Evolutionary conservation across 37 sponge, comb jelly and placozoan genomes (phyloP).

Genomic region (Theonella swinhoei): DNA sequence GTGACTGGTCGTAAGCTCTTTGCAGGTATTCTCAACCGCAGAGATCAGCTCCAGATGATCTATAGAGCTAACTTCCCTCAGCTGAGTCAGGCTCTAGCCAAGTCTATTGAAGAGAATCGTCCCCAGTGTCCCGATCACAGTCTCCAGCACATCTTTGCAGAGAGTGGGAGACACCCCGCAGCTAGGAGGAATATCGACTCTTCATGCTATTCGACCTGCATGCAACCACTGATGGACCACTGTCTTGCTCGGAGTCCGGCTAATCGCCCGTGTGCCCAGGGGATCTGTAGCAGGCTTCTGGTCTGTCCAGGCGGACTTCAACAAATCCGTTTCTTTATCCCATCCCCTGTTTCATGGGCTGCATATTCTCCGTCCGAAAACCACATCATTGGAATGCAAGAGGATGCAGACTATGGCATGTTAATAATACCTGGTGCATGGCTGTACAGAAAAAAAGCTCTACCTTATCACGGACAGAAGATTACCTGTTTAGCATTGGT

Average conservation of each 20-base stretch:
- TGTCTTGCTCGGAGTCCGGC: conserved; percentile 22
- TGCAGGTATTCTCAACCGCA: conserved; percentile 26
- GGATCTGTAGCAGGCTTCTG: conserved; percentile 40
- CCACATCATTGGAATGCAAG: conserved; percentile 1
- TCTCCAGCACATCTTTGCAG: not conserved
- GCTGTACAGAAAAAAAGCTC: conserved; percentile 12
- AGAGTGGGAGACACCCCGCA: conserved; percentile 29
- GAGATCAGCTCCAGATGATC: conserved; percentile 28
- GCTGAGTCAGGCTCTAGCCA: conserved; percentile 30
- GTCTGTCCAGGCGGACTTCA: conserved; percentile 48
- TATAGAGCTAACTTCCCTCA: conserved; percentile 25
- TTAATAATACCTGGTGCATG: conserved; percentile 2
- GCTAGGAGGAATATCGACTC: conserved; percentile 25
- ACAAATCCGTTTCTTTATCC: conserved; percentile 39
- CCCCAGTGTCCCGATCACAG: not conserved
- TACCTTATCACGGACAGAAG: conserved; percentile 31
- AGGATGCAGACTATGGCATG: not conserved
- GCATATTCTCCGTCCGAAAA: not conserved
- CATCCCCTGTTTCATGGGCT: not conserved
- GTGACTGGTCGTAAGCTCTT: conserved; percentile 60
- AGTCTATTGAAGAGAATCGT: conserved; percentile 4
- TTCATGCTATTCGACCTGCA: conserved; percentile 53
- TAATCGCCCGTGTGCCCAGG: conserved; percentile 58
- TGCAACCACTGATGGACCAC: conserved; percentile 47
- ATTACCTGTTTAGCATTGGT: conserved; percentile 16